Conservation (phyloP, 2,888 invertebrate genomes). For the Drosophila tripunctata region DNA sequence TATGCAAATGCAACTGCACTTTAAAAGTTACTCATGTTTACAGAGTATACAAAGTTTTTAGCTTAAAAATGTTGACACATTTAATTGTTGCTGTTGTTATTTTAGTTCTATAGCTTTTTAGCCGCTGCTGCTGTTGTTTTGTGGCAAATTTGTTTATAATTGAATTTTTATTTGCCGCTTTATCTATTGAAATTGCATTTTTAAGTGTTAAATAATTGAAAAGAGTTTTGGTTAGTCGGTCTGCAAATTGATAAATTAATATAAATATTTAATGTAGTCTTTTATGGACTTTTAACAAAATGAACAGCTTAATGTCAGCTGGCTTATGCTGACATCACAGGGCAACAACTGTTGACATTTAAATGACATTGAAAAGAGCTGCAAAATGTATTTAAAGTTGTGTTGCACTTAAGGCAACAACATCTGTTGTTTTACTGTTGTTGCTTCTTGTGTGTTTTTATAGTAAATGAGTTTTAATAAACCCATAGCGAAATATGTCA, state of each 20-base stretch:
- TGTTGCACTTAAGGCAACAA: slow-evolving; percentile 2
- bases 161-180: slow-evolving; percentile 51
- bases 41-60: slow-evolving; percentile 12
- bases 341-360: slow-evolving; percentile 38
- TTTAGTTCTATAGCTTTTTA: background rate
- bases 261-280: slow-evolving; percentile 48
- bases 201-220: slow-evolving; percentile 50
- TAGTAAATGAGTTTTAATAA: slow-evolving; percentile 7
- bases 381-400: slow-evolving; percentile 7
- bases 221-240: slow-evolving; percentile 25
- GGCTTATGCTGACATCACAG: background rate
- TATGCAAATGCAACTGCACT: too few species aligned
- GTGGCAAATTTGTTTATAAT: slow-evolving; percentile 53
- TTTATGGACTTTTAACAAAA: slow-evolving; percentile 10
- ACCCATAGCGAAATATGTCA: slow-evolving; percentile 5
- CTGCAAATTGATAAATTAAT: slow-evolving; percentile 48
- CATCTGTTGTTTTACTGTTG: background rate
- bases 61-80: slow-evolving; percentile 21
- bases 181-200: slow-evolving; percentile 65
- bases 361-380: slow-evolving; percentile 40
- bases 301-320: slow-evolving; percentile 7
- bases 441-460: background rate
- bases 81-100: slow-evolving; percentile 3
- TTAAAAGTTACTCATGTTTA: background rate
- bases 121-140: slow-evolving; percentile 15